Evolutionary conservation across 2,797 vertebrate genomes (phyloP), one percentile per base, ranked within the genome.

Genomic region (Fringilla coelebs): DNA sequence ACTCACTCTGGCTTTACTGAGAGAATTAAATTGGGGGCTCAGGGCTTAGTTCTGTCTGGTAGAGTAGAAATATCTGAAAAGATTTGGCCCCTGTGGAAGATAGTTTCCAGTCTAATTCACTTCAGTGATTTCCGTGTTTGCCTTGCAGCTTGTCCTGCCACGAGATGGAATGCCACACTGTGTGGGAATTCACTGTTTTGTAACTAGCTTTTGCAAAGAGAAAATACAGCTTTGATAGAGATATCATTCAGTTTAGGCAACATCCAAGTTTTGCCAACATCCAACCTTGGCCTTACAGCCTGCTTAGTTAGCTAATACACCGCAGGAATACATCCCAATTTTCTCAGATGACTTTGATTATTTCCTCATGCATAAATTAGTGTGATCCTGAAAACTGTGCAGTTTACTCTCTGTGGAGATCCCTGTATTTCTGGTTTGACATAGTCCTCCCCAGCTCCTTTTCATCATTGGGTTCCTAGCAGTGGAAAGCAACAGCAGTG

Each of bases 41-140:
- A 75, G 41, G 13, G 38, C 51, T 77, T 91, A 75, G 31, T 17
- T 81, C 58, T 66, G 40, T 68, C 66, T 90, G 62, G 40, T 34
- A n/a, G 36, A 63, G 26, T 9, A 81, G 73, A 96, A 91, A 73
- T 66, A 88, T 31, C 18, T 73, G 80, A 78, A 80, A 63, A 90
- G 22, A 28, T 90, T 75, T 91, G 91, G 82, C 73, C 66, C 28
- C 36, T 31, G 36, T 46, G 57, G 52, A 93, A 90, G 87, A 77
- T 54, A 89, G 65, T 96, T 96, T 96, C 90, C 90, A 92, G 87
- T 89, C 85, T 80, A 94, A 61, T 90, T 91, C 80, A 91, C 83
- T 92, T 94, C 84, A 79, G 62, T 61, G 92, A 41, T 58, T 81
- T 67, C 71, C 9, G 0, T 93, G 90, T 90, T 96, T 95, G 79